Conservation (phyloP, 2,888 invertebrate genomes). For the Augochlorella aurata region DNA sequence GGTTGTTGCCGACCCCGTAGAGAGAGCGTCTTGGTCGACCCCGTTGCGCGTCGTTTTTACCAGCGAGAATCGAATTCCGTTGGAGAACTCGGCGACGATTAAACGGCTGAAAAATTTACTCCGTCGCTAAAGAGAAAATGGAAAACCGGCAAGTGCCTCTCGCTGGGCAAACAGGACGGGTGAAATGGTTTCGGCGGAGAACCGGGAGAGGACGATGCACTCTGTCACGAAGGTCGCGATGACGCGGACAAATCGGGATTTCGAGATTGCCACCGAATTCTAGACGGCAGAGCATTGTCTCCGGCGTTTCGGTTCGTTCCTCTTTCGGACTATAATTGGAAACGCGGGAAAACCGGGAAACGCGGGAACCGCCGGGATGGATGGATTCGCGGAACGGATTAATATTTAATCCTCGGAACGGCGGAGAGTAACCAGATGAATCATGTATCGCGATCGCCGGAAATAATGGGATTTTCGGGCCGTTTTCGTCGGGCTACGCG, state of each 20-base stretch:
- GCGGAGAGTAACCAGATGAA: slow-evolving; percentile 3
- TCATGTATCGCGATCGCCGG: neutral
- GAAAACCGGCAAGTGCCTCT: neutral
- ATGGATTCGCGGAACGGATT: slow-evolving; percentile 29
- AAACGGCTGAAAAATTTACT: neutral
- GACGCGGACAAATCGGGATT: slow-evolving; percentile 56
- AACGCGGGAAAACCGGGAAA: slow-evolving; percentile 5
- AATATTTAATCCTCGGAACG: slow-evolving; percentile 34
- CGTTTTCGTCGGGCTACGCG: neutral
- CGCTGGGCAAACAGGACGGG: neutral
- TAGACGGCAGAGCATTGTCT: slow-evolving; percentile 26
- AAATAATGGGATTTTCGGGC: slow-evolving; percentile 6
- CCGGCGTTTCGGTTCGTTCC: slow-evolving; percentile 31
- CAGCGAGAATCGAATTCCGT: neutral
- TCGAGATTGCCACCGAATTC: slow-evolving; percentile 55
- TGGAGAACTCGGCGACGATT: neutral
- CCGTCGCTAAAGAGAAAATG: neutral
- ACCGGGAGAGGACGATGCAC: slow-evolving; percentile 41
- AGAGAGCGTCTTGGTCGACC: neutral
- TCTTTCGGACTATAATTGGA: slow-evolving; percentile 42
- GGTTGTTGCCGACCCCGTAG: slow-evolving; percentile 16
- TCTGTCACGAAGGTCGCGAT: slow-evolving; percentile 34
- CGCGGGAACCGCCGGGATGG: slow-evolving; percentile 22
- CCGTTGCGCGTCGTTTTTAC: neutral
- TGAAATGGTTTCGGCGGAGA: slow-evolving; percentile 6